A percentile compares a stretch with the other conserved stretches of the same genome.
phyloP scores from a whole-genome alignment of 2,113 vertebrate genomes.

The Rousettus leschenaultii region DNA sequence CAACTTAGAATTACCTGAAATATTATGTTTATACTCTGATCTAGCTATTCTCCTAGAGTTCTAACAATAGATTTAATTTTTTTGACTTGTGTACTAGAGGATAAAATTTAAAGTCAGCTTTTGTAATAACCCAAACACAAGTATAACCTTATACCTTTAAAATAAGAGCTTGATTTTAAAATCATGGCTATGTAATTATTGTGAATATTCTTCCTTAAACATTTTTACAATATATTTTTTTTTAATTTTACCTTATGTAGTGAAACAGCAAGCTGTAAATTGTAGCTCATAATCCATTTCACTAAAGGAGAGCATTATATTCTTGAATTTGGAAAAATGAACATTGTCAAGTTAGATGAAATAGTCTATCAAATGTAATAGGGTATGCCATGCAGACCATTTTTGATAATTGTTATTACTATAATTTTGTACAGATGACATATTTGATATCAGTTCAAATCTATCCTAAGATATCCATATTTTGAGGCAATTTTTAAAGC shows the following conservation, averaged over 20 bases:
- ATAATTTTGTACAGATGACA: not conserved
- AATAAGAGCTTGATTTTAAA: conserved; percentile 5
- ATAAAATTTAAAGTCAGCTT: not conserved
- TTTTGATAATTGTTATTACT: not conserved
- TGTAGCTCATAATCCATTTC: not conserved
- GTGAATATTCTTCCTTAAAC: not conserved
- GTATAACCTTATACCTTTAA: not conserved
- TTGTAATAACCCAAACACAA: not conserved
- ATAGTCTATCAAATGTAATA: not conserved
- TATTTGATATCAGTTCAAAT: not conserved
- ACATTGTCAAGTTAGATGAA: not conserved
- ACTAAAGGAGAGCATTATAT: not conserved
- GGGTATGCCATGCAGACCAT: not conserved
- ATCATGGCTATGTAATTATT: not conserved
- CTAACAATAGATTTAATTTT: not conserved
- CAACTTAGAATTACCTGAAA: not conserved
- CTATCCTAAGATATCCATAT: not conserved
- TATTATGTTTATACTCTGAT: not conserved
- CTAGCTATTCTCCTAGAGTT: not conserved
- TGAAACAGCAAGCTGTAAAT: not conserved
- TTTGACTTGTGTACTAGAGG: not conserved
- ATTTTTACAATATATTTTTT: not conserved
- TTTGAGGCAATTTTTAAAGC: not conserved
- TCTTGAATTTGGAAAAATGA: not conserved
- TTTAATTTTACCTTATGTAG: not conserved